Evolutionary conservation across 2,113 vertebrate genomes (phyloP), one percentile per base, ranked within the genome.

Genomic region (Sterrhoptilus dennistouni): DNA sequence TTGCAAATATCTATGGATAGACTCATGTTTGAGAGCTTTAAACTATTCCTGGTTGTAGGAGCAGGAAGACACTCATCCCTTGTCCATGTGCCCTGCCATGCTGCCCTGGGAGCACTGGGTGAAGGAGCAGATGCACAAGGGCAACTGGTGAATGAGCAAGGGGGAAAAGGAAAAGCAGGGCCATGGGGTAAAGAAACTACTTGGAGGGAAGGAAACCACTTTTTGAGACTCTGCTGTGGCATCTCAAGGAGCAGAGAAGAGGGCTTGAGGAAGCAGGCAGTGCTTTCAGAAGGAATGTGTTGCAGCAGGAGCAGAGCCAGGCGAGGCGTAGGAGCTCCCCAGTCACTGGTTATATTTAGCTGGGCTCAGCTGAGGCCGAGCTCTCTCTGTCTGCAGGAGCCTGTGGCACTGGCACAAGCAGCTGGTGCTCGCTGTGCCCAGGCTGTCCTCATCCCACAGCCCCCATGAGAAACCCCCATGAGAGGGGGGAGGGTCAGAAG

Each of bases 361-460:
- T 8, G 11, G 42, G 76, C 71, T 83, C 59, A 49, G 89, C 11
- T 1, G 5, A 79, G 74, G 66, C 77, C 2, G 0, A 40, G 75
- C 66, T 53, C 33, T 27, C 7, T 4, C 59, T 40, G 47, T 22
- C 49, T 3, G 4, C 52, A n/a, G 71, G 53, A 0, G 0, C 35
- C 49, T 25, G 11, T 7, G 11, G 68, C 77, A 33, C 33, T 6
- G 2, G 22, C 14, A 31, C 18, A 10, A 60, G 68, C n/a, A 69
- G 40, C 45, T 3, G 1, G 20, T 57, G 36, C 50, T 45, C 0
- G 0, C 45, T 1, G 0, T 84, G 50, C 59, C 54, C 29, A 19
- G 59, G 28, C 44, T 83, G 40, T 56, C 7, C 57, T 59, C 5
- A 0, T 5, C 18, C 10, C 4, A 7, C 52, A 83, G 65, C 11